Base-by-base conservation (phyloP, 2,797 vertebrate species). In the Vespertilio murinus region DNA sequence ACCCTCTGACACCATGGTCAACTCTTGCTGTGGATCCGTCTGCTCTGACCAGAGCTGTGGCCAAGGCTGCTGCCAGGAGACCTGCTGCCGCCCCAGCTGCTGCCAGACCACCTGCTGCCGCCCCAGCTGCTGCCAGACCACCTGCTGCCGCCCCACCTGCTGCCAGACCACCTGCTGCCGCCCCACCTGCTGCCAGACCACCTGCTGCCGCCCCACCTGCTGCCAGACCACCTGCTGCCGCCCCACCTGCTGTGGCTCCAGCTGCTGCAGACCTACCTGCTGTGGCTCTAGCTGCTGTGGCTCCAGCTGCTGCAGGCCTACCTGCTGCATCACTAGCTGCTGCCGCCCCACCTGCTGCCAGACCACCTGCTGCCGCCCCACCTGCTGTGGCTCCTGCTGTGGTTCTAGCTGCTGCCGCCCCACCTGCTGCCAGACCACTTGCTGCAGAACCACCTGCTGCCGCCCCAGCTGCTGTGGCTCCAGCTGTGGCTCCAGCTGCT, bases 1-100 rank as follows among this genome's bases (percentile, higher is more conserved):
- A 84, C 14, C 42, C 47, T 69, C 81, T 8, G 2, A 75, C 94
- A 95, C 85, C 89, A 97, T 97, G 96, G 73, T 74, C 79, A 94
- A 5, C 85, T 94, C 94, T 40, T 93, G 83, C 10, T 92, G 91
- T 70, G 75, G 73, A 0, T 86, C 95, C 0, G 8, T 54, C 30
- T 95, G 94, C 79, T 52, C 82, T 38, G n/a, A 65, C n/a, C 85
- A 77, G 56, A 45, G 61, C 78, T 88, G 67, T 35, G 64, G 88
- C 52, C 67, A 52, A 10, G 40, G n/a, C 47, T 16, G 18, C n/a
- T 35, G 80, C 13, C 42, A 49, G 42, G 56, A 82, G 35, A 64
- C 33, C 42, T 81, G 67, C 56, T 86, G 74, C 49, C 35, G 25
- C 59, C 28, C 28, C 8, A 84, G 25, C 71, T 91, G 79, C 49